Conservation (phyloP, 2,797 vertebrate species). For the Eulemur mongoz region DNA sequence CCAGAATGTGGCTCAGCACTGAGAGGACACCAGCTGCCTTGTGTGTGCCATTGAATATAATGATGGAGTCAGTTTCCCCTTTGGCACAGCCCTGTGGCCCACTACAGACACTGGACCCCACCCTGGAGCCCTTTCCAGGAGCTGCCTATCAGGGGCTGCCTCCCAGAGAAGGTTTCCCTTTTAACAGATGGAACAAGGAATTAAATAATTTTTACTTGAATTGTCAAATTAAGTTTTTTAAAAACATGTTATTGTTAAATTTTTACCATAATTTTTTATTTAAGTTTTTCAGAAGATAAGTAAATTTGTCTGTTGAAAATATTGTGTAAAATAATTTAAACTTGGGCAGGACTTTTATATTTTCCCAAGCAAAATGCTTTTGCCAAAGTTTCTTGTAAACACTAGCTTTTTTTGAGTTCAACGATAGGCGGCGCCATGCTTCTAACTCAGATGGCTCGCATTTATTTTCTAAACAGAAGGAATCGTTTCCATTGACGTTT, state of each 20-base stretch:
- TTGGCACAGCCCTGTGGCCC: too few species aligned
- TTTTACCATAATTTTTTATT: neutral
- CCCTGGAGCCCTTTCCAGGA: neutral
- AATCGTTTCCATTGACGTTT: neutral
- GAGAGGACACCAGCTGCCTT: neutral
- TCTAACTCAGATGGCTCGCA: neutral
- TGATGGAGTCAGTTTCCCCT: neutral
- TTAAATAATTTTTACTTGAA: neutral
- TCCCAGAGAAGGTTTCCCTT: too few species aligned
- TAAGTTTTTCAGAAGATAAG: neutral
- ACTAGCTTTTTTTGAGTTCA: too few species aligned
- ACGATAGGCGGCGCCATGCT: accelerated
- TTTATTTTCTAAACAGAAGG: neutral
- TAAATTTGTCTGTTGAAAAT: neutral
- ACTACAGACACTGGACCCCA: neutral
- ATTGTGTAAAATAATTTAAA: neutral
- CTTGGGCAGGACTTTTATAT: neutral
- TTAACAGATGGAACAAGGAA: neutral
- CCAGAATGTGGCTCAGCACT: neutral
- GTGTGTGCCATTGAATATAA: accelerated
- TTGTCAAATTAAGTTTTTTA: neutral
- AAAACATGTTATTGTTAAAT: neutral
- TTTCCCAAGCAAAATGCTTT: neutral
- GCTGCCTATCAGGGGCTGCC: neutral
- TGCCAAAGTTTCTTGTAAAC: neutral